Base-by-base conservation (phyloP, 2,797 vertebrate species). In the Champsocephalus gunnari region DNA sequence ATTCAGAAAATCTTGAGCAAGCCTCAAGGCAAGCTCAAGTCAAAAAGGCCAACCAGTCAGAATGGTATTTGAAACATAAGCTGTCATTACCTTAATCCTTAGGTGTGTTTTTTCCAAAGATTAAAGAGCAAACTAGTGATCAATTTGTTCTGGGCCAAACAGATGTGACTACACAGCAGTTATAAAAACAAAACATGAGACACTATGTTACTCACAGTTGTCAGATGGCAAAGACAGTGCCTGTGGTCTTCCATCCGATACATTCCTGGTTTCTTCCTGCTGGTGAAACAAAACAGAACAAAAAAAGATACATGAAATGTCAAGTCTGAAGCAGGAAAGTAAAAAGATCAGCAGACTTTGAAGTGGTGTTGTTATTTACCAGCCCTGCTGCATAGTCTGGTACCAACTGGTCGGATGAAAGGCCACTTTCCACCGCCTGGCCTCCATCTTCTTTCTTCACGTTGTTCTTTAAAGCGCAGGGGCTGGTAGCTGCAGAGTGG, bases 371-470 rank as follows among this genome's bases (percentile, higher is more conserved):
- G 16, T 79, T 28, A 74, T 63, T 93, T 90, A 96, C 95, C 91
- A 59, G 86, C 11, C 79, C 85, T 14, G 77, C 76, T 50, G 90
- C 85, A 54, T 87, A 87, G 81, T 94, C 91, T n/a, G 94, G 93
- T 49, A 93, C 90, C 85, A 94, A 71, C 82, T 95, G 94, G 90
- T 95, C 93, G 12, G 92, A 87, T 1, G 81, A 88, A 28, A 88
- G 63, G 14, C 85, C 64, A 28, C 79, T 79, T 57, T 94, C 93
- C 75, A 92, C 92, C 1, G 43, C 74, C 69, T 89, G 89, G 73
- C 51, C 82, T 79, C 84, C 92, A 51, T 93, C 90, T 62, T 94
- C 93, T 69, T 77, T 91, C 75, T 92, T 94, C 67, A 76, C 16
- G 0, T 79, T 84, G 77, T 81, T 88, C 74, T 89, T 91, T 73